These are phyloP conservation scores for Dryobates pubescens DNA, from an alignment of 2,797 vertebrate genomes.

Conservation along the genomic window DNA sequence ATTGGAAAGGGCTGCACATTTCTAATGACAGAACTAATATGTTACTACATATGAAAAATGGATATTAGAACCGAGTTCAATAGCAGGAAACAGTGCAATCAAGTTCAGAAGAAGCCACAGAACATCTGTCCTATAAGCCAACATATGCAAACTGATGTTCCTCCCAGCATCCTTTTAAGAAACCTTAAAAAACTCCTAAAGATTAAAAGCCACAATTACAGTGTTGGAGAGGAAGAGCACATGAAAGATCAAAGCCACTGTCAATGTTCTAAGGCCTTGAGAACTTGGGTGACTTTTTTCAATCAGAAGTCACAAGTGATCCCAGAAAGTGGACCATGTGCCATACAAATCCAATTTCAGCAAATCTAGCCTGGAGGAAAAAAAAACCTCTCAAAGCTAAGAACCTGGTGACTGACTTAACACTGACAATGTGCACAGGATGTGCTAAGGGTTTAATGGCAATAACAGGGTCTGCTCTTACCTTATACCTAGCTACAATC, in stretches of 20 bases:
- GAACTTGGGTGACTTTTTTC: background rate
- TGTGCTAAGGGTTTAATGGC: background rate
- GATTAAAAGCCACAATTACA: background rate
- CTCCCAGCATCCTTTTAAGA: background rate
- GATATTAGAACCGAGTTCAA: background rate
- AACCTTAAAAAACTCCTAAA: background rate
- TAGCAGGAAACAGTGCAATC: background rate
- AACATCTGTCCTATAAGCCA: background rate
- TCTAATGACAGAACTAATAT: background rate
- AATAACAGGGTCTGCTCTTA: background rate
- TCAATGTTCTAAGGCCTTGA: background rate
- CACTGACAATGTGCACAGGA: background rate
- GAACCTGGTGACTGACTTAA: background rate
- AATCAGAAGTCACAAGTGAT: background rate
- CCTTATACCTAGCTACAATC: background rate
- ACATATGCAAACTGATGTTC: background rate
- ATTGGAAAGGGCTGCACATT: background rate
- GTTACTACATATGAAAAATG: background rate
- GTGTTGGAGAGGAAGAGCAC: background rate
- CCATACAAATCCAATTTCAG: background rate
- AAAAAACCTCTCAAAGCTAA: background rate
- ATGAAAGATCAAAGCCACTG: background rate
- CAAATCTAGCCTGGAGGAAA: background rate
- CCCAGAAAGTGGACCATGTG: background rate
- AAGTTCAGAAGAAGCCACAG: background rate